phyloP scores from a whole-genome alignment of 2,113 vertebrate genomes.

The Ovis canadensis region DNA sequence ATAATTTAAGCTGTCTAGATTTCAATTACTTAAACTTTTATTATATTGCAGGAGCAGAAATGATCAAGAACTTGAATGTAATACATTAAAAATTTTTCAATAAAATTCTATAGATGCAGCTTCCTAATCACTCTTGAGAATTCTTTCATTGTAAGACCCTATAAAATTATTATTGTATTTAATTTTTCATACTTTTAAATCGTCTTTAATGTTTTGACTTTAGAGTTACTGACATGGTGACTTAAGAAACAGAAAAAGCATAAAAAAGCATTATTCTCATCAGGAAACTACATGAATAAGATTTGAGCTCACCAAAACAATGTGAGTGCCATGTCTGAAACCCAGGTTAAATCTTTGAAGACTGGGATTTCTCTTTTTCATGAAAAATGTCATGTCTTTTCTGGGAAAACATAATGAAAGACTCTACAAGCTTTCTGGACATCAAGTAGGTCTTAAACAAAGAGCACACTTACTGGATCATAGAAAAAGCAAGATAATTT shows the following conservation, averaged over 20 bases:
- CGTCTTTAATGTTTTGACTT: background rate
- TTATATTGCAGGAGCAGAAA: background rate
- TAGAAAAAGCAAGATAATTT: background rate
- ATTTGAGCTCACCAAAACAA: background rate
- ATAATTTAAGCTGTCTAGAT: background rate
- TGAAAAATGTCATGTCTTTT: background rate
- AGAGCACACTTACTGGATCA: background rate
- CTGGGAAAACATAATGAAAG: background rate
- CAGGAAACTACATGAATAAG: background rate
- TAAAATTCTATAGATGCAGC: background rate
- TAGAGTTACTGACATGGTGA: background rate
- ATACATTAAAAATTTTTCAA: background rate
- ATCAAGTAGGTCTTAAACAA: background rate
- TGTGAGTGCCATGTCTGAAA: background rate
- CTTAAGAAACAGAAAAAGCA: background rate
- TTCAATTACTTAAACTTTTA: background rate
- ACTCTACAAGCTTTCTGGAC: background rate
- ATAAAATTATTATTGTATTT: background rate
- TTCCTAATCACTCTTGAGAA: background rate
- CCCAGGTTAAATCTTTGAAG: background rate
- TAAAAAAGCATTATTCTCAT: background rate
- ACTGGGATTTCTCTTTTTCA: background rate
- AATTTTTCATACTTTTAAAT: background rate
- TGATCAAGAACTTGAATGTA: background rate
- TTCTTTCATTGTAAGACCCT: background rate